Evolutionary conservation across 2,888 invertebrate species (phyloP).

Genomic region (Arenicola marina): DNA sequence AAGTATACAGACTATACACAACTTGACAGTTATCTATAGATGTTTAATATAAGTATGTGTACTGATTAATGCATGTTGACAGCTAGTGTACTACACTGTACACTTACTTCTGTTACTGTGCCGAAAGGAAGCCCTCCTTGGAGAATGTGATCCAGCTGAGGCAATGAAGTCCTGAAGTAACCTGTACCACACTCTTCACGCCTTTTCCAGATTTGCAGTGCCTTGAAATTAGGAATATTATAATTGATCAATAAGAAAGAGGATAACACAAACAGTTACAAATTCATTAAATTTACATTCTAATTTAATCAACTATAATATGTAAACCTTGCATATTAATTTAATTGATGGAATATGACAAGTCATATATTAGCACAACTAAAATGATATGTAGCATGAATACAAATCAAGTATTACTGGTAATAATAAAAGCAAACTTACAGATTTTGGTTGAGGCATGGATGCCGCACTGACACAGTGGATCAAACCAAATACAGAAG

Average conservation of each 20-base stretch:
- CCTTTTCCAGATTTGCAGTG: background rate
- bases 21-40: background rate
- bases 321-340: too few relatives aligned
- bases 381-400: background rate
- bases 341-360: background rate
- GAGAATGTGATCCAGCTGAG: constrained; percentile 40
- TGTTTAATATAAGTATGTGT: background rate
- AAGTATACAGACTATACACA: too few relatives aligned
- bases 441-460: background rate
- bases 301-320: too few relatives aligned
- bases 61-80: background rate
- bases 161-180: constrained; percentile 26
- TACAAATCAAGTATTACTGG: too few relatives aligned
- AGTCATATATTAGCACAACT: background rate
- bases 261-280: background rate
- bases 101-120: constrained; percentile 43
- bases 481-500: background rate
- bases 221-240: background rate
- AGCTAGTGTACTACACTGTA: background rate
- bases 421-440: too few relatives aligned
- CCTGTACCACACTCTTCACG: background rate
- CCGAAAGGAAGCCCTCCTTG: constrained; percentile 43
- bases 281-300: background rate
- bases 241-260: background rate
- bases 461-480: background rate